phyloP scores from a whole-genome alignment of 2,888 invertebrate species.

The Calameuta idolon region DNA sequence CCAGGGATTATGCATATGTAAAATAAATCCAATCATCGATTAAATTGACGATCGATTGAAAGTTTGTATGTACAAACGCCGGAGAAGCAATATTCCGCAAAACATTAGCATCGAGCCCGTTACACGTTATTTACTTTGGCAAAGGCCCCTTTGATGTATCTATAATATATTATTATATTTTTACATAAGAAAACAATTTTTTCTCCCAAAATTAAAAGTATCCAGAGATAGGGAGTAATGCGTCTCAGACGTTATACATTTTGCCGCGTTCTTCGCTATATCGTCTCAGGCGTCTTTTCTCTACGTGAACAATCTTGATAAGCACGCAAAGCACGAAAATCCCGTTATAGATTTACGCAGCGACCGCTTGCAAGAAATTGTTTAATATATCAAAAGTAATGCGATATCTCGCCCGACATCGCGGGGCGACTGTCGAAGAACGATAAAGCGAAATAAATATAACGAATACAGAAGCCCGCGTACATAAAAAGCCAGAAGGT shows the following conservation, averaged over 20 bases:
- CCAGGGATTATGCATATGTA: background rate
- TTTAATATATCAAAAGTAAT: background rate
- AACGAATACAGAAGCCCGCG: background rate
- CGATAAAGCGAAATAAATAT: background rate
- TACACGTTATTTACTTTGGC: background rate
- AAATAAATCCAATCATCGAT: background rate
- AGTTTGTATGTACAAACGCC: background rate
- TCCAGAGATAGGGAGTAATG: background rate
- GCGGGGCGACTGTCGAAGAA: background rate
- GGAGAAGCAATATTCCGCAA: background rate
- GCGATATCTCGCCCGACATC: background rate
- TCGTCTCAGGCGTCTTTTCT: too few species aligned
- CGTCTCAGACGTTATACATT: too few species aligned
- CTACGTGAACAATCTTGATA: background rate
- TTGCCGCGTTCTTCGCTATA: too few species aligned
- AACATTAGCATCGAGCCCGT: background rate
- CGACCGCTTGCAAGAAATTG: background rate
- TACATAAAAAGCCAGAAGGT: background rate
- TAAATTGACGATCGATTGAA: background rate
- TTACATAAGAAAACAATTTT: background rate
- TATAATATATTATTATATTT: background rate
- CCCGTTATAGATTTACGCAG: background rate
- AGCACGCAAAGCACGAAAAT: background rate
- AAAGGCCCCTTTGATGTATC: background rate
- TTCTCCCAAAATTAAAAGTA: background rate